A percentile compares a stretch with the other conserved stretches of the same genome.
These are phyloP conservation scores for Ara ararauna DNA, from an alignment of 2,797 vertebrate genomes.

Conservation along the genomic window DNA sequence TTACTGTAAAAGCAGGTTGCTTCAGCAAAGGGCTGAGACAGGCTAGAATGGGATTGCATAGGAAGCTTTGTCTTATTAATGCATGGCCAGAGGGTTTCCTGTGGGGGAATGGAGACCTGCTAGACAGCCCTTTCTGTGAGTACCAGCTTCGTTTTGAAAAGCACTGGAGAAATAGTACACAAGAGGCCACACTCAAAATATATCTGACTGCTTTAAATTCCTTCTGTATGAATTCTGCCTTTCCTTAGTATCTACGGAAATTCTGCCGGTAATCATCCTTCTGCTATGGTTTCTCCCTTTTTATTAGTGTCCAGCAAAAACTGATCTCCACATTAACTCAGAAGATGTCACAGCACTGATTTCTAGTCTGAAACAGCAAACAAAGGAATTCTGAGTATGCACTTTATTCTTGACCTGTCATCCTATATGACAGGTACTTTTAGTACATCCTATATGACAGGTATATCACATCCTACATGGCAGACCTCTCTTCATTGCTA, in stretches of 20 bases:
- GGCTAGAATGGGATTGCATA: not conserved
- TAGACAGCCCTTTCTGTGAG: not conserved
- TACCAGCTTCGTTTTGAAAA: not conserved
- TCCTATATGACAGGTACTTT: not conserved
- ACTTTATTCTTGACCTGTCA: not conserved
- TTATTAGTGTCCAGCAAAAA: not conserved
- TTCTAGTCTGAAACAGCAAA: not conserved
- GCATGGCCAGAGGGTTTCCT: not conserved
- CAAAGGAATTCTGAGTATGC: not conserved
- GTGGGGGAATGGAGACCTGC: not conserved
- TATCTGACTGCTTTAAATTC: conserved; percentile 24
- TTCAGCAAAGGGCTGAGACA: not conserved
- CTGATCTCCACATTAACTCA: not conserved
- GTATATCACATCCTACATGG: not conserved
- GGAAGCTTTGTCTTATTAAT: not conserved
- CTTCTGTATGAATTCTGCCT: conserved; percentile 40
- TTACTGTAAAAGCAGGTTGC: not conserved
- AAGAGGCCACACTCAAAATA: not conserved
- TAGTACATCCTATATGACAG: not conserved
- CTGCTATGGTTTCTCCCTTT: not conserved
- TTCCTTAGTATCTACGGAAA: not conserved
- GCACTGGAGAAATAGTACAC: not conserved
- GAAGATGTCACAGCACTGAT: not conserved
- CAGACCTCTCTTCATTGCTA: not conserved
- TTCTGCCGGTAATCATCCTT: not conserved